Conservation (phyloP, 2,113 vertebrate species). For the Agelaius phoeniceus region DNA sequence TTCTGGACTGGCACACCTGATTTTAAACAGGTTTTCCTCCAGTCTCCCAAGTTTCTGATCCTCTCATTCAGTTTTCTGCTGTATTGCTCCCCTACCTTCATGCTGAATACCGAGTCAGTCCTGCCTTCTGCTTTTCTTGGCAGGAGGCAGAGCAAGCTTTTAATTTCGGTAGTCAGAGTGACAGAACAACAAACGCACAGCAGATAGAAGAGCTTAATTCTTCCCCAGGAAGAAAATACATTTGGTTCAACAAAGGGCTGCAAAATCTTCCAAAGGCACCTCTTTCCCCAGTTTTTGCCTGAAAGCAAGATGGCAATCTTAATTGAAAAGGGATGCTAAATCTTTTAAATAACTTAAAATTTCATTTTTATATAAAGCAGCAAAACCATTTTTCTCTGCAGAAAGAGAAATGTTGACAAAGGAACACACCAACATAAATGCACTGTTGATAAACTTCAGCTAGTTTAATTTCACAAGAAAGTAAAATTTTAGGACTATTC, state of each 20-base stretch:
- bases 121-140: conserved; percentile 35
- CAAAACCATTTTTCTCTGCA: conserved; percentile 78
- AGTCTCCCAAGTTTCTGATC: conserved; percentile 35
- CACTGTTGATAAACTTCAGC: conserved; percentile 66
- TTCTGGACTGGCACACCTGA: conserved; percentile 49
- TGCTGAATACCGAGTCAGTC: conserved; percentile 12
- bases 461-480: conserved; percentile 70
- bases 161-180: conserved; percentile 35
- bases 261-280: conserved; percentile 49
- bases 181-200: conserved; percentile 60
- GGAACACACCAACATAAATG: conserved; percentile 69
- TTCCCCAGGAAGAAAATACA: conserved; percentile 67
- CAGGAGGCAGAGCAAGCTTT: conserved; percentile 50
- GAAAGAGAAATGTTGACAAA: conserved; percentile 77
- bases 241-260: conserved; percentile 50
- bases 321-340: conserved; percentile 76
- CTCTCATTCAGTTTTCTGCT: conserved; percentile 19
- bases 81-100: conserved; percentile 26
- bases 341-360: conserved; percentile 83
- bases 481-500: conserved; percentile 73
- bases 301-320: conserved; percentile 81
- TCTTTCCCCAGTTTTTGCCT: conserved; percentile 35
- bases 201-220: conserved; percentile 51
- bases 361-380: conserved; percentile 80
- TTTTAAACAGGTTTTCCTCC: conserved; percentile 47